Evolutionary conservation across 2,888 invertebrate genomes (phyloP).

Genomic region (Drosophila neonasuta): DNA sequence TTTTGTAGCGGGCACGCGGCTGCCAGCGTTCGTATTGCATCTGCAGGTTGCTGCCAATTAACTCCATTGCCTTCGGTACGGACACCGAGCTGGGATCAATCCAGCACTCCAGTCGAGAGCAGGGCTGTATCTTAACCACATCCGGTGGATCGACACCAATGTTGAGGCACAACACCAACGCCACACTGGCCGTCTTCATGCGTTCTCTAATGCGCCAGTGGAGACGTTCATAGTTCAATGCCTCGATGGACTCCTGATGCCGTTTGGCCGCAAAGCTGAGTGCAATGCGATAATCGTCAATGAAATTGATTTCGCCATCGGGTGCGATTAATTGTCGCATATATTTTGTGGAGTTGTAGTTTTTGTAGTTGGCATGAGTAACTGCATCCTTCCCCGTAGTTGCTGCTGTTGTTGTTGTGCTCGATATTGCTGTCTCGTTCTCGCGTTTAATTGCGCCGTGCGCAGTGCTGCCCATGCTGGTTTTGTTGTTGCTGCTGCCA

Average conservation of each 20-base stretch:
- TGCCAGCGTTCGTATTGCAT: conserved; percentile 99
- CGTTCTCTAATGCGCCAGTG: conserved; percentile 97
- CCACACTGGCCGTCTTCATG: conserved; percentile 99
- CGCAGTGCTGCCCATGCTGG: conserved; percentile 5
- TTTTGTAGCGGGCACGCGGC: conserved; percentile 98
- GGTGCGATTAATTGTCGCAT: too few species aligned
- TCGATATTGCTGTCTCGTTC: neutral
- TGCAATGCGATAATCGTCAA: conserved; percentile 49
- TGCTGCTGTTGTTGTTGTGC: neutral
- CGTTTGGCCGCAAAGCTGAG: conserved; percentile 79
- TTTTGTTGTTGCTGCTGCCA: conserved; percentile 3
- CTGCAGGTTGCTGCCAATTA: conserved; percentile 94
- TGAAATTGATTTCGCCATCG: neutral
- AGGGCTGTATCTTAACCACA: conserved; percentile 97
- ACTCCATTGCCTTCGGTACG: conserved; percentile 95
- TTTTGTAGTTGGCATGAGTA: neutral
- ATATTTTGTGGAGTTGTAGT: neutral
- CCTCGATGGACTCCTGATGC: conserved; percentile 88
- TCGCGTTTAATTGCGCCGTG: neutral
- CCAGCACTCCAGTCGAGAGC: conserved; percentile 98
- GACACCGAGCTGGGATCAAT: conserved; percentile 95
- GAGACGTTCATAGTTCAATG: conserved; percentile 86
- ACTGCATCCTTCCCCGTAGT: conserved; percentile 1
- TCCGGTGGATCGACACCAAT: conserved; percentile 99
- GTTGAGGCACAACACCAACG: conserved; percentile 97